phyloP scores from a whole-genome alignment of 2,888 invertebrate genomes.

The Liopterus haemorrhoidalis region DNA sequence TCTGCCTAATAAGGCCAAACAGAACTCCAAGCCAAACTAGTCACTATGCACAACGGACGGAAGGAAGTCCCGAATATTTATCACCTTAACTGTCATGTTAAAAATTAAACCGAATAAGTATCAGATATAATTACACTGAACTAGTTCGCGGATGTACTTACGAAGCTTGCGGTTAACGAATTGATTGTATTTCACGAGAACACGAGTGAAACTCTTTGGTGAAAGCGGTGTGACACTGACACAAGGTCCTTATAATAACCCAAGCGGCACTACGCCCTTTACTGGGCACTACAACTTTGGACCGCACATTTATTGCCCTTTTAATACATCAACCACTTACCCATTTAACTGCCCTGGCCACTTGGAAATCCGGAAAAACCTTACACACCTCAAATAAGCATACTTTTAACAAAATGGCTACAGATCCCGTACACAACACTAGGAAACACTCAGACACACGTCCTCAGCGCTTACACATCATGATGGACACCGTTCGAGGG shows the following conservation, averaged over 20 bases:
- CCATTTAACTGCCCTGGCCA: slow-evolving; percentile 43
- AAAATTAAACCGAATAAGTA: no score
- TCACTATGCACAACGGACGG: slow-evolving; percentile 34
- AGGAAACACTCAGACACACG: slow-evolving; percentile 38
- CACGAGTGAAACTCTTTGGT: slow-evolving; percentile 20
- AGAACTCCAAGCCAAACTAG: slow-evolving; percentile 39
- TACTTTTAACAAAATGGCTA: slow-evolving; percentile 48
- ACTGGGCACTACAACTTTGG: slow-evolving; percentile 8
- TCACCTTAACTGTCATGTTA: no score
- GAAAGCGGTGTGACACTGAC: slow-evolving; percentile 22
- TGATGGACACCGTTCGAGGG: slow-evolving; percentile 14
- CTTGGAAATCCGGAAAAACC: slow-evolving; percentile 43
- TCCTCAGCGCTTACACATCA: slow-evolving; percentile 23
- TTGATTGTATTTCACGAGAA: slow-evolving; percentile 21
- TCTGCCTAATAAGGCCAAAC: slow-evolving; percentile 43
- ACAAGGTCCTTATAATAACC: slow-evolving; percentile 9
- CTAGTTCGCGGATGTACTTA: no score
- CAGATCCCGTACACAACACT: slow-evolving; percentile 44
- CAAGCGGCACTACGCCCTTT: slow-evolving; percentile 17
- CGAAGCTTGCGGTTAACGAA: no score
- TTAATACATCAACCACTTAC: slow-evolving; percentile 38
- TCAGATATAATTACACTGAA: no score
- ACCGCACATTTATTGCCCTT: slow-evolving; percentile 11
- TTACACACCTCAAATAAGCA: slow-evolving; percentile 48
- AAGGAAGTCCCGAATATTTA: slow-evolving; percentile 12